These are phyloP conservation scores for Arrhamphus sclerolepis DNA, from an alignment of 2,797 vertebrate species.

Conservation along the genomic window DNA sequence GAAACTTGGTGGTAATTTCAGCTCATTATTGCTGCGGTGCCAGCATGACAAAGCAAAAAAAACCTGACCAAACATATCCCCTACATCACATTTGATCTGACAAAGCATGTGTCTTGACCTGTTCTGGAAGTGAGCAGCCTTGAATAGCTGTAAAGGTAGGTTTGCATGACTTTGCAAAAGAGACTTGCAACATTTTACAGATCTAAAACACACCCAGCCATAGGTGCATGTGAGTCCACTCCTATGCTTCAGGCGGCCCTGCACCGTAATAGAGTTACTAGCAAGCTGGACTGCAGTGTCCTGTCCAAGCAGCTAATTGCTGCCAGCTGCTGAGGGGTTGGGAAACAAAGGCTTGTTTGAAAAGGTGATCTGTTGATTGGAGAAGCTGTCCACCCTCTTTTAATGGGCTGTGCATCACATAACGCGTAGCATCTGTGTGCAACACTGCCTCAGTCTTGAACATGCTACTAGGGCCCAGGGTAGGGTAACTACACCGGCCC, in stretches of 20 bases:
- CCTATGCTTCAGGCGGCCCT: constrained; percentile 39
- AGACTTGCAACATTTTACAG: constrained; percentile 32
- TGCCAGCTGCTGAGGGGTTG: constrained; percentile 76
- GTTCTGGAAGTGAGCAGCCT: neutral
- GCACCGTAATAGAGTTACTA: constrained; percentile 67
- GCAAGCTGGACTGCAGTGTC: constrained; percentile 72
- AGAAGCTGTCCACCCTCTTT: constrained; percentile 71
- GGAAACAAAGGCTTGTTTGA: constrained; percentile 82
- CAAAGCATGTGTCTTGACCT: neutral
- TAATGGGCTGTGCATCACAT: constrained; percentile 79
- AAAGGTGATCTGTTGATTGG: constrained; percentile 83
- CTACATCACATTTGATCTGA: constrained; percentile 5
- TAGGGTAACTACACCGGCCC: constrained; percentile 66
- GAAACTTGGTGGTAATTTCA: constrained; percentile 67
- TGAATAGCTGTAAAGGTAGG: constrained; percentile 21
- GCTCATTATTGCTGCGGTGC: constrained; percentile 45
- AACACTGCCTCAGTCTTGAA: constrained; percentile 51
- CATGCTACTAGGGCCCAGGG: constrained; percentile 28
- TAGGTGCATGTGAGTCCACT: no score
- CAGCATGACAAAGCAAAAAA: constrained; percentile 55
- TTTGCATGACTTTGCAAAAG: constrained; percentile 7
- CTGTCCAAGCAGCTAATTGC: constrained; percentile 80
- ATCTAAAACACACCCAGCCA: neutral
- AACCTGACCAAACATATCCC: neutral
- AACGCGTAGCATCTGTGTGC: constrained; percentile 80